These are phyloP conservation scores for Halichoerus grypus DNA, from an alignment of 2,113 vertebrate genomes.

Conservation along the genomic window DNA sequence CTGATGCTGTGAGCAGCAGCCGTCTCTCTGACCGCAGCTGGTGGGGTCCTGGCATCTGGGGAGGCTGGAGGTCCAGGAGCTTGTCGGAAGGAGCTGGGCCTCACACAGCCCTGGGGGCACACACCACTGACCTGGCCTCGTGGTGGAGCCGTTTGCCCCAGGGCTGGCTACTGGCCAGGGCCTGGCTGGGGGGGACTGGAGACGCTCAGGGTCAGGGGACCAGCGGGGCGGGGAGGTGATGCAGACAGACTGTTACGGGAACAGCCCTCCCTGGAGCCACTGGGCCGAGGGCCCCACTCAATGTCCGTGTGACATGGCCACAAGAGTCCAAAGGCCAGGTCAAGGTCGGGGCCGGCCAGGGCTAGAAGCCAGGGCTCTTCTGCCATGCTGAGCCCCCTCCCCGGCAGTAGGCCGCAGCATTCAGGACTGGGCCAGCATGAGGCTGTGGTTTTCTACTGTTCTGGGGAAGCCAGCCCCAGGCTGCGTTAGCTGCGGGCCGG, in stretches of 20 bases:
- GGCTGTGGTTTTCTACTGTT: rapidly evolving
- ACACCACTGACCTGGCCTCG: not conserved
- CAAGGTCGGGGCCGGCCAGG: not conserved
- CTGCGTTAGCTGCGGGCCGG: rapidly evolving
- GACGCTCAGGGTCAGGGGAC: not conserved
- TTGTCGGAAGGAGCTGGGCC: too few species aligned
- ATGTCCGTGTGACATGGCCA: not conserved
- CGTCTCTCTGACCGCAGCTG: rapidly evolving
- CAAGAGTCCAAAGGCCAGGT: not conserved
- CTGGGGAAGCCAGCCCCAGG: not conserved
- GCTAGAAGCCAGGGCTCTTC: not conserved
- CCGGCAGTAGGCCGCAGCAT: rapidly evolving
- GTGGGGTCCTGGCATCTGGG: not conserved
- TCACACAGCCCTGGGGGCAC: not conserved
- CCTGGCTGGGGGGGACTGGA: not conserved
- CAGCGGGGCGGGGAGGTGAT: not conserved
- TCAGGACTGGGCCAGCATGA: rapidly evolving
- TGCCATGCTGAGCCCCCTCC: rapidly evolving
- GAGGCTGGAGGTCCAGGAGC: rapidly evolving
- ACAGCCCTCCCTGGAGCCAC: not conserved
- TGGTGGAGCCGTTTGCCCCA: not conserved
- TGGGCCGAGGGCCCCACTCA: not conserved
- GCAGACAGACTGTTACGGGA: not conserved
- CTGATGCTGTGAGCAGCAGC: rapidly evolving
- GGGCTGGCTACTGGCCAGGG: not conserved